Base-by-base conservation (phyloP, 92 coral and sea anemone species). In the Epizoanthus illoricatus region DNA sequence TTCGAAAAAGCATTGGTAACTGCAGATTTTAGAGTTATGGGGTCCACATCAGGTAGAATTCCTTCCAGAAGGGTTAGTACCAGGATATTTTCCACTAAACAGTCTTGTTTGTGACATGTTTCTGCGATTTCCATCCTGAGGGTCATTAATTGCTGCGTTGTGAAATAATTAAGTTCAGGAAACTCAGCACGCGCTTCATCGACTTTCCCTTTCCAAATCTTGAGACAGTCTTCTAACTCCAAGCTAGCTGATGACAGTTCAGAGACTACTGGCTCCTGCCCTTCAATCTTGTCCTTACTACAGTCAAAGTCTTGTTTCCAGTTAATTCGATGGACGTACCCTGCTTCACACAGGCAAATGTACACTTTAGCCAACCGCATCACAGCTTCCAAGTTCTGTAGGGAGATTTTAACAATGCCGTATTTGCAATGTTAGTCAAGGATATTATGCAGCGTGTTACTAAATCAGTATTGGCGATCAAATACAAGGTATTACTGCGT, bases 251-350 rank as follows among this genome's bases (percentile, higher is more conserved):
- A 69, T 1, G 81, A 86, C 55, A 94, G 73, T 60, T 89, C 90
- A 10, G 65, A 9, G 6, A 75, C 28, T 36, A 94, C 55, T n/a
- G 88, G 81, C 21, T 85, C 71, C 43, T 87, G 88, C 23, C 75
- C 65, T 55, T 58, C 87, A 2, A 41, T 20, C 63, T 72, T 85
- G 24, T 86, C 90, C 7, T 84, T 88, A 39, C 87, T 76, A 43
- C 98, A 90, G 18, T 84, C 52, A 54, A 89, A 89, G 60, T 92
- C 80, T 73, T 85, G 60, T 7, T 65, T 86, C 98, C 98, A 94
- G 49, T 76, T 72, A 78, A 83, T 61, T 24, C 74, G 89, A 85
- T 83, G 73, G 33, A 91, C 89, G 49, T 76, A 80, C 59, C 94
- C 94, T 56, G 91, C 87, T 60, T 91, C 81, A 19, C 80, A 73